phyloP scores from a whole-genome alignment of 2,888 invertebrate genomes.

The Drosophila anceps region DNA sequence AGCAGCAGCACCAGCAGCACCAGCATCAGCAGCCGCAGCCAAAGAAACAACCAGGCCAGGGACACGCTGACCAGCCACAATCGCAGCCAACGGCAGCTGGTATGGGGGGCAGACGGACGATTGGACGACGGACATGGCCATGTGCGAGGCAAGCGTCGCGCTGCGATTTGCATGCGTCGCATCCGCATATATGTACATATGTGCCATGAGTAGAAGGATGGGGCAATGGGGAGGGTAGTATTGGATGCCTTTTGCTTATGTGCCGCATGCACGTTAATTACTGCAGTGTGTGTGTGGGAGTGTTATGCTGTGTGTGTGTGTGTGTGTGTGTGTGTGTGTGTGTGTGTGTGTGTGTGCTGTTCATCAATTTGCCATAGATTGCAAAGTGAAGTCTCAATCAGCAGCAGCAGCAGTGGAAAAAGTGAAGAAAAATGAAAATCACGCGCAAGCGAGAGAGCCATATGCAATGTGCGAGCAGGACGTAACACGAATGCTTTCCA shows the following conservation, averaged over 20 bases:
- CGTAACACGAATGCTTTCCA: constrained; percentile 31
- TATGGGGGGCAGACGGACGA: not conserved
- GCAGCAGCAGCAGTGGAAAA: constrained; percentile 16
- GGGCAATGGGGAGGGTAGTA: not conserved
- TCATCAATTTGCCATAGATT: constrained; percentile 79
- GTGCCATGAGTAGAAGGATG: not conserved
- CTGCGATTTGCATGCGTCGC: constrained; percentile 77
- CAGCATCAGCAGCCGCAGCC: constrained; percentile 35
- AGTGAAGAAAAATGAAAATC: constrained; percentile 1
- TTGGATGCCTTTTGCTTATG: constrained; percentile 56
- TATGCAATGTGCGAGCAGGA: constrained; percentile 25
- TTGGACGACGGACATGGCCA: constrained; percentile 43
- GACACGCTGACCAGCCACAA: constrained; percentile 71
- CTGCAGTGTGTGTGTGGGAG: constrained; percentile 49
- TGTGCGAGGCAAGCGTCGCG: constrained; percentile 49
- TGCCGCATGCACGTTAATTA: constrained; percentile 80
- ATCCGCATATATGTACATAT: constrained; percentile 20
- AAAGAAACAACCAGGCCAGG: constrained; percentile 50
- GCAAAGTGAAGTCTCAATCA: constrained; percentile 78
- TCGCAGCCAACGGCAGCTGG: constrained; percentile 17
- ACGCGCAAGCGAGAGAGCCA: constrained; percentile 19
- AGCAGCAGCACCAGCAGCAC: constrained; percentile 37
- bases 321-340: constrained; percentile 28
- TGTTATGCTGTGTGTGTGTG: constrained; percentile 16
- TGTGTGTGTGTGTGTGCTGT: constrained; percentile 56